These are phyloP conservation scores for Ficedula albicollis DNA, from an alignment of 2,797 vertebrate species.

Conservation along the genomic window DNA sequence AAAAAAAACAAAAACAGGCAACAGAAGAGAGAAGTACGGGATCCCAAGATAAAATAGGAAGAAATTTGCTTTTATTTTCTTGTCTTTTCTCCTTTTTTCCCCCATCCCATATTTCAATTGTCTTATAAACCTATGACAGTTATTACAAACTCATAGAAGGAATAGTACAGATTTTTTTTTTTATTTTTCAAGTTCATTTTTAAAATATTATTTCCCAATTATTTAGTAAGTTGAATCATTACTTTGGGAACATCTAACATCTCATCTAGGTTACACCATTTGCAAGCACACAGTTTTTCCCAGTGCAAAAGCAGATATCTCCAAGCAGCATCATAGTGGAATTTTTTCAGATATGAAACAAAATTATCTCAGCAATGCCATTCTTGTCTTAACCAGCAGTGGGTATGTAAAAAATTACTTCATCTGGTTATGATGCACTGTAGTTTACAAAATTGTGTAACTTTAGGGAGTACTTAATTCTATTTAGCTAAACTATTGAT, in stretches of 20 bases:
- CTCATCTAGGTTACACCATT: neutral
- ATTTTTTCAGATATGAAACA: neutral
- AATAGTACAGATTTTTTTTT: neutral
- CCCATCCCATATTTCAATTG: neutral
- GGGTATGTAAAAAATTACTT: neutral
- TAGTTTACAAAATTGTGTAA: neutral
- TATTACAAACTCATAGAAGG: neutral
- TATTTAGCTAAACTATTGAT: neutral
- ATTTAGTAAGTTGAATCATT: neutral
- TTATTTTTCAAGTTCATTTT: neutral
- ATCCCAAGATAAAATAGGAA: neutral
- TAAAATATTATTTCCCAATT: neutral
- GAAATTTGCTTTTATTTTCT: neutral
- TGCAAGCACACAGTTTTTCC: neutral
- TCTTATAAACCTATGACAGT: neutral
- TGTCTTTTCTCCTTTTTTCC: fast-evolving
- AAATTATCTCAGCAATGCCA: neutral
- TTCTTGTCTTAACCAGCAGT: neutral
- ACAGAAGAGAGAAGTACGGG: neutral
- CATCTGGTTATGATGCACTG: neutral
- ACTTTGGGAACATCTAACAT: neutral
- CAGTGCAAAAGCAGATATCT: neutral
- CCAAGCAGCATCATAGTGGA: neutral
- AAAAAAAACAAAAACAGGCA: neutral
- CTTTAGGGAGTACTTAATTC: neutral